Base-by-base conservation (phyloP, 2,888 invertebrate genomes). In the Coecobrya sp. region DNA sequence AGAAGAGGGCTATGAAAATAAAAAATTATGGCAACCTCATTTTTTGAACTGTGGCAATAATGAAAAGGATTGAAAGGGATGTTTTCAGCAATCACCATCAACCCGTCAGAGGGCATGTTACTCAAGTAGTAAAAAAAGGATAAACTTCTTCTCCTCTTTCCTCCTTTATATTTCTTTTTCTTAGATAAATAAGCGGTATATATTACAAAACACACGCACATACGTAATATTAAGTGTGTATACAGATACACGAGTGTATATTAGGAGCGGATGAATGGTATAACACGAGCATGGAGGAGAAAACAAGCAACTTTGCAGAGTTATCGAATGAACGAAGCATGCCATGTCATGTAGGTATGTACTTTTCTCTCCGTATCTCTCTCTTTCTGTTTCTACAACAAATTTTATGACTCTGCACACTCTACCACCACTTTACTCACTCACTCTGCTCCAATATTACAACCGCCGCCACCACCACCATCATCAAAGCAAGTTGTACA, bases 11-110 rank as follows among this genome's bases (percentile, higher is more conserved):
- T 81, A 92, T 86, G 92, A 89, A 92, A 92, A 89, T 89, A 92
- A 92, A 92, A 89, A 89, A 89, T 92, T 92, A 89, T 92, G 92
- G 89, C 92, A 92, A 92, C 92, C 89, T 92, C 92, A 92, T 92
- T 92, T 92, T 92, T 92, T 92, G 52, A 92, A 92, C 92, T 89
- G 88, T 88, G 86, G 92, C 89, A 92, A 92, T 92, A 92, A 92
- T 92, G 92, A 89, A 92, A 89, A 92, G 92, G 92, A 92, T 92
- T 92, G 92, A 92, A 92, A 89, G 92, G 92, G 92, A 92, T 92
- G 92, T 92, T 89, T 92, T 92, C 89, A 92, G 92, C 92, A 92
- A 92, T 92, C 92, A 89, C 89, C 92, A 92, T 92, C 92, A 92
- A 92, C 89, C 92, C 92, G 92, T 92, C 92, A 92, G 89, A 92